phyloP scores from a whole-genome alignment of 2,888 invertebrate genomes.

The Rhabditophanes sp. region DNA sequence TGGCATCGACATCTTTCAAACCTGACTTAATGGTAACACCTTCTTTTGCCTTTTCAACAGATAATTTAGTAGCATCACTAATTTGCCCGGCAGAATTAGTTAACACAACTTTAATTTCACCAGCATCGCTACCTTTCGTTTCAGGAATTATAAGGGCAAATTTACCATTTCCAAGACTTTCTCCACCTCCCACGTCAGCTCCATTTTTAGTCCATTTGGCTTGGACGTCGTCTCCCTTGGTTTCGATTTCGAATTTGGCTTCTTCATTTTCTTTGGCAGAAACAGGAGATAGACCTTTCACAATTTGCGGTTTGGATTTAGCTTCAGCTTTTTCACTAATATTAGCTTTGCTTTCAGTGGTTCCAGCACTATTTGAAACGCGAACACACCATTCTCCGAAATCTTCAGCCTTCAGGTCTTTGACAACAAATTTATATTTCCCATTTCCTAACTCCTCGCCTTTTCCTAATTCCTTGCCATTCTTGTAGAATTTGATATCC shows the following conservation, averaged over 20 bases:
- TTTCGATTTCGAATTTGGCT: slow-evolving; percentile 55
- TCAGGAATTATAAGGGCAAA: slow-evolving; percentile 30
- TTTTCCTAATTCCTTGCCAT: slow-evolving; percentile 50
- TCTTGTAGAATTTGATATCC: slow-evolving; percentile 60
- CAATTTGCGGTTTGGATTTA: slow-evolving; percentile 47
- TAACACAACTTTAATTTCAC: slow-evolving; percentile 31
- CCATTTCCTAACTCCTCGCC: slow-evolving; percentile 34
- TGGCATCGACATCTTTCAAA: slow-evolving; percentile 32
- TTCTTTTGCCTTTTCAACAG: slow-evolving; percentile 1
- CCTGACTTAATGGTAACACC: slow-evolving; percentile 12
- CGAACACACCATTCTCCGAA: slow-evolving; percentile 42
- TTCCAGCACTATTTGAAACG: slow-evolving; percentile 43
- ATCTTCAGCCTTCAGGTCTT: slow-evolving; percentile 34
- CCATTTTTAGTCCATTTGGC: slow-evolving; percentile 58
- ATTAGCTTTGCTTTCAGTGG: slow-evolving; percentile 26
- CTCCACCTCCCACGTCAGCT: slow-evolving; percentile 31
- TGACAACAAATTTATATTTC: slow-evolving; percentile 32
- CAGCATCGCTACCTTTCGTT: slow-evolving; percentile 28
- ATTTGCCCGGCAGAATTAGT: slow-evolving; percentile 31
- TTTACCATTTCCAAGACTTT: slow-evolving; percentile 24
- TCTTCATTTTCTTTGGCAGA: slow-evolving; percentile 66
- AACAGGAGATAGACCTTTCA: slow-evolving; percentile 56
- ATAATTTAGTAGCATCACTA: slow-evolving; percentile 31
- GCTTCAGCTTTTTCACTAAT: slow-evolving; percentile 17
- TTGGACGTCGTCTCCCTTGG: slow-evolving; percentile 64